These are phyloP conservation scores for Dermochelys coriacea DNA, from an alignment of 2,797 vertebrate genomes.

Conservation along the genomic window DNA sequence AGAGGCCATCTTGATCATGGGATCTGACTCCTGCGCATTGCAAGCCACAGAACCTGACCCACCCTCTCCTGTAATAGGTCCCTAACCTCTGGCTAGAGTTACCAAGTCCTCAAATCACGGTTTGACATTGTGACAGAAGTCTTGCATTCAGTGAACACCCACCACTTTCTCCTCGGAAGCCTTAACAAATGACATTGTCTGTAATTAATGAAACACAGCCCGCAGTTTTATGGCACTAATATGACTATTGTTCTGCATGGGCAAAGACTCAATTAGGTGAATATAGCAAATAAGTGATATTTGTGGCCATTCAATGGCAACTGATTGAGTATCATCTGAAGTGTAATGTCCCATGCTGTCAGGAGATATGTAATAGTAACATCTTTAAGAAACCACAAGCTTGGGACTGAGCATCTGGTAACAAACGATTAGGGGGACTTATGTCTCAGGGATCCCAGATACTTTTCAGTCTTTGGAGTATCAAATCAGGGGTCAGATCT, in stretches of 20 bases:
- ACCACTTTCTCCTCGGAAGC: neutral
- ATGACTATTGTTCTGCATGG: conserved; percentile 3
- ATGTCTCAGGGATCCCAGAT: neutral
- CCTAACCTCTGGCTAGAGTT: neutral
- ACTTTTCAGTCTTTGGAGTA: no score
- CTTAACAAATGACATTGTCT: neutral
- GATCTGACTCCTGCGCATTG: neutral
- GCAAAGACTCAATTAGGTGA: conserved; percentile 12
- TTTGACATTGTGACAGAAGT: accelerated
- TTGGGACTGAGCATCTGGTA: neutral
- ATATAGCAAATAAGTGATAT: neutral
- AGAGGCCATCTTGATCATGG: neutral
- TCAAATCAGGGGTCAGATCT: neutral
- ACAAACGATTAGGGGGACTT: neutral
- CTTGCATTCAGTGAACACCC: neutral
- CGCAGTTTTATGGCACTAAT: neutral
- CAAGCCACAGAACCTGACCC: neutral
- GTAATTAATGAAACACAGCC: neutral
- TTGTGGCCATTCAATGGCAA: neutral
- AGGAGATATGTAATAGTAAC: neutral
- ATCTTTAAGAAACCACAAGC: neutral
- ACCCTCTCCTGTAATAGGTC: neutral
- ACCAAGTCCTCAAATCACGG: neutral
- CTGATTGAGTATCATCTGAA: neutral
- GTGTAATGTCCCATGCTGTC: neutral